phyloP scores from a whole-genome alignment of 2,113 vertebrate genomes.

The Centropus unirufus region DNA sequence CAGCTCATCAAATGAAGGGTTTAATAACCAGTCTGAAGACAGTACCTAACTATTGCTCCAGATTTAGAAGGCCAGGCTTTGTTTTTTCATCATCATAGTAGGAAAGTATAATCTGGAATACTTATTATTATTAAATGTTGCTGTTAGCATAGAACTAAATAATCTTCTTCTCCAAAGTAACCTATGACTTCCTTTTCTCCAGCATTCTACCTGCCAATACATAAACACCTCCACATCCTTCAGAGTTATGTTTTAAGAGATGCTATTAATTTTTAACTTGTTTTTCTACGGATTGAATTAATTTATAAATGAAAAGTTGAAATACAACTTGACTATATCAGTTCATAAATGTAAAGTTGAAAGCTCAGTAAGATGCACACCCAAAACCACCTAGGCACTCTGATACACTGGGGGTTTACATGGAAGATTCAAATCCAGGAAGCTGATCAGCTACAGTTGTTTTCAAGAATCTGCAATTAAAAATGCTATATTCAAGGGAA shows the following conservation, averaged over 20 bases:
- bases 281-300: not conserved
- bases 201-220: not conserved
- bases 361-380: not conserved
- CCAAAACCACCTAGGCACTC: not conserved
- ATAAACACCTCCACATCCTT: not conserved
- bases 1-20: not conserved
- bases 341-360: not conserved
- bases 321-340: too few relatives aligned
- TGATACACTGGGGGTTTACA: not conserved
- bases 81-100: not conserved
- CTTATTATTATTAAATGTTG: not conserved
- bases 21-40: not conserved
- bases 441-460: not conserved
- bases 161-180: not conserved
- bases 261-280: not conserved
- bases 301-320: not conserved
- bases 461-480: not conserved
- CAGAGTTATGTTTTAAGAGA: fast-evolving
- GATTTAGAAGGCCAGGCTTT: not conserved
- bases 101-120: not conserved
- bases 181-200: not conserved
- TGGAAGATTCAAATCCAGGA: not conserved
- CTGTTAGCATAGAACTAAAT: not conserved
- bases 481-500: not conserved
- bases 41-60: not conserved